phyloP scores from a whole-genome alignment of 1,140 invertebrate genomes.

The Hycleus phaleratus region DNA sequence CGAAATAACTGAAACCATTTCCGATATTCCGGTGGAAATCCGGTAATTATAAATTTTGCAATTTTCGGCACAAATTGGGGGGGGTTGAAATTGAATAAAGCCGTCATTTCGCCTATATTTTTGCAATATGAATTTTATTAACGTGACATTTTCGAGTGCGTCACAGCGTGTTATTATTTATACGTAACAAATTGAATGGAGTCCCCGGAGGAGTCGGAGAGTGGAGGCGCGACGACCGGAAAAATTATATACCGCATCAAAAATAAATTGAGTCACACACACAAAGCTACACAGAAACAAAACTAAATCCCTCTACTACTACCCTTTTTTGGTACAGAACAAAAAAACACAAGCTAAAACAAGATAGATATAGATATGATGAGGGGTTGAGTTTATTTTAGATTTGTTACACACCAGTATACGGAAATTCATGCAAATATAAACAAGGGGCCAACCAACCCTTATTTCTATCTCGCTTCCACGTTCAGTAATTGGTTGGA shows the following conservation, averaged over 20 bases:
- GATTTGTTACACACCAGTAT: slow-evolving; percentile 16
- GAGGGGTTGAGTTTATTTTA: slow-evolving; percentile 15
- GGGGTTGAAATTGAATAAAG: too few relatives aligned
- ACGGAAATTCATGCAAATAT: slow-evolving; percentile 13
- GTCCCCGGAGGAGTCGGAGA: slow-evolving; percentile 18
- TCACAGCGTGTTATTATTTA: slow-evolving; percentile 30
- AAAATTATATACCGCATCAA: slow-evolving; percentile 34
- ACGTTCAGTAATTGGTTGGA: slow-evolving; percentile 19
- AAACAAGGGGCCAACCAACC: slow-evolving; percentile 10
- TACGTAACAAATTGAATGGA: slow-evolving; percentile 32
- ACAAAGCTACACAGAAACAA: slow-evolving; percentile 4
- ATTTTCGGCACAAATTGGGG: too few relatives aligned
- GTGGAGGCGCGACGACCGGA: slow-evolving; percentile 25
- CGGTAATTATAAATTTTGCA: too few relatives aligned
- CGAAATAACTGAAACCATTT: too few relatives aligned
- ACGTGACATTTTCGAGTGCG: slow-evolving; percentile 19
- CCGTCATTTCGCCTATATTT: neutral
- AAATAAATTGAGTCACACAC: slow-evolving; percentile 31
- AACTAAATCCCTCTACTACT: too few relatives aligned
- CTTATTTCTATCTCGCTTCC: too few relatives aligned
- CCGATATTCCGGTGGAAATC: too few relatives aligned
- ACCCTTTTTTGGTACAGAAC: too few relatives aligned
- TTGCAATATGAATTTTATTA: slow-evolving; percentile 15
- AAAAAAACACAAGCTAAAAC: too few relatives aligned
- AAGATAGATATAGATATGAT: too few relatives aligned